Percentiles rank a stretch among this genome's conserved stretches.
These are phyloP conservation scores for Myathropa florea DNA, from an alignment of 2,888 invertebrate genomes.

Conservation along the genomic window DNA sequence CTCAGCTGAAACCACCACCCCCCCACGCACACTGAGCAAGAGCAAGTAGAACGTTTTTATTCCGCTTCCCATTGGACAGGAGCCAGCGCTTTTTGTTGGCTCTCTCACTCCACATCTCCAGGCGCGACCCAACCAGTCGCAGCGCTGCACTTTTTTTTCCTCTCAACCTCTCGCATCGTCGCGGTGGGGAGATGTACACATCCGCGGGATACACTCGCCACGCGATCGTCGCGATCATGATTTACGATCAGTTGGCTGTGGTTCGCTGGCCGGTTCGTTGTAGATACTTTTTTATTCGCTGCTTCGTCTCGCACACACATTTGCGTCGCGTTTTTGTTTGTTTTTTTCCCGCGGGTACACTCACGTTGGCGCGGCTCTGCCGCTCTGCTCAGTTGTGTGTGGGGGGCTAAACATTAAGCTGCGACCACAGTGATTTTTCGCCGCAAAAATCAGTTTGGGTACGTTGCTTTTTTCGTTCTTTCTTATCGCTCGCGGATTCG, in stretches of 20 bases:
- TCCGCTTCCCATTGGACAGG: conserved; percentile 54
- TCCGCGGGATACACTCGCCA: conserved; percentile 10
- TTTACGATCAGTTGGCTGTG: conserved; percentile 64
- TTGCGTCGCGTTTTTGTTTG: neutral
- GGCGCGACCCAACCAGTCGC: conserved; percentile 51
- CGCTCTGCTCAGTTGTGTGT: neutral
- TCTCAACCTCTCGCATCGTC: neutral
- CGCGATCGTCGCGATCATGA: conserved; percentile 47
- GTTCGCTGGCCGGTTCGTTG: conserved; percentile 54
- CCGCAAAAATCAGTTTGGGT: conserved; percentile 30
- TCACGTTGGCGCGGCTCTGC: neutral
- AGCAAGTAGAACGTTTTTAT: conserved; percentile 36
- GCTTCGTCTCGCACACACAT: conserved; percentile 22
- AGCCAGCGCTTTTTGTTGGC: conserved; percentile 46
- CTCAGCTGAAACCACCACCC: conserved; percentile 45
- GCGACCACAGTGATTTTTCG: conserved; percentile 55
- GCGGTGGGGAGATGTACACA: conserved; percentile 40
- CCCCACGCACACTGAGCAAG: conserved; percentile 22
- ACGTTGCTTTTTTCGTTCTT: conserved; percentile 2
- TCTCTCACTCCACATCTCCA: conserved; percentile 36
- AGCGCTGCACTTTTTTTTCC: conserved; percentile 49
- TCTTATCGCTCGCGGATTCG: conserved; percentile 21
- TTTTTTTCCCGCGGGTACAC: neutral
- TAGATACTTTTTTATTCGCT: conserved; percentile 61
- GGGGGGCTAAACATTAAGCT: conserved; percentile 46